Evolutionary conservation across 2,113 vertebrate species (phyloP).

Genomic region (Deroptyus accipitrinus): DNA sequence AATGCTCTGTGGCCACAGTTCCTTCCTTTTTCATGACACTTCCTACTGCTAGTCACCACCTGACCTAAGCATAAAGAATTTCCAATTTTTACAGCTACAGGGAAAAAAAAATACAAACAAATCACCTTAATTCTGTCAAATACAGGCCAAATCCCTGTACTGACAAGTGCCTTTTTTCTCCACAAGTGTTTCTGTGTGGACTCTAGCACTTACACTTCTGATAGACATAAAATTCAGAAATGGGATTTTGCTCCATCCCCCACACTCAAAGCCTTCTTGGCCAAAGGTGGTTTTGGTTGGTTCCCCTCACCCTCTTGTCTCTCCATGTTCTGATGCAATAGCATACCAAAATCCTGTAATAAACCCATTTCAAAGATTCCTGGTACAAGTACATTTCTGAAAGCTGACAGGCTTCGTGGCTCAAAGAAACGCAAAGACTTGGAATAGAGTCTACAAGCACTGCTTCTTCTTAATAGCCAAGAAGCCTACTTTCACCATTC

Average conservation of each 20-base stretch:
- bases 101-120: not conserved
- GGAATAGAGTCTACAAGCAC: not conserved
- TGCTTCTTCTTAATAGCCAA: not conserved
- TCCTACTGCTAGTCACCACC: not conserved
- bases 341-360: not conserved
- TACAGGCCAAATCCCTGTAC: not conserved
- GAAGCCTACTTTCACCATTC: not conserved
- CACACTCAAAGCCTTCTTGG: not conserved
- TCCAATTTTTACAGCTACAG: not conserved
- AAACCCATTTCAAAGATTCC: not conserved
- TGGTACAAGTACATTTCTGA: not conserved
- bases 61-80: not conserved
- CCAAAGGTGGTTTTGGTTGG: not conserved
- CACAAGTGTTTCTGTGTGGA: not conserved
- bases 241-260: not conserved
- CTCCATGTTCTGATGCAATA: not conserved
- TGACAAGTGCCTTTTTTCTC: not conserved
- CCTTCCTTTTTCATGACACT: not conserved
- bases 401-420: not conserved
- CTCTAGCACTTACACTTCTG: not conserved
- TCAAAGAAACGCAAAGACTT: not conserved
- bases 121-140: not conserved
- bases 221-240: not conserved
- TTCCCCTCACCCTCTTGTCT: not conserved
- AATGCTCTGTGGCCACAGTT: not conserved